A percentile compares a stretch with the other conserved stretches of the same genome.
These are phyloP conservation scores for Lathronympha strigana DNA, from an alignment of 2,888 invertebrate species.

Conservation along the genomic window DNA sequence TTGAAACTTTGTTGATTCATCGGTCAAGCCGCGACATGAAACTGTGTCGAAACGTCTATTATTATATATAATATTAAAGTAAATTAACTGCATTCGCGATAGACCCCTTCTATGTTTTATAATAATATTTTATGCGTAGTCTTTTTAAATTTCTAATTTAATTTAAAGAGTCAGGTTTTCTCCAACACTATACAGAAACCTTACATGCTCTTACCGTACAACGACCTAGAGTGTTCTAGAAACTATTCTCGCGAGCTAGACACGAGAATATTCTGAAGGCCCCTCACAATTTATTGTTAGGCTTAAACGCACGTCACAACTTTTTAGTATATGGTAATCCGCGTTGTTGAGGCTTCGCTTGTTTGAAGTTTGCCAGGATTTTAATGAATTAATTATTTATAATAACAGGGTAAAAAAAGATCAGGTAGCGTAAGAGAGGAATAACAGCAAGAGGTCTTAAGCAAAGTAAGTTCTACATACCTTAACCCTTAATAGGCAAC, in stretches of 20 bases:
- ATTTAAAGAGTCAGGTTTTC: not conserved
- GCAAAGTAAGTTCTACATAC: too few species aligned
- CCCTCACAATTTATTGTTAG: conserved; percentile 41
- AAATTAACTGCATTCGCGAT: too few species aligned
- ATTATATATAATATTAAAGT: too few species aligned
- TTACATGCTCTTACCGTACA: not conserved
- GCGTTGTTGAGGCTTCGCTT: conserved; percentile 9
- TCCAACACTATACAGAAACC: not conserved
- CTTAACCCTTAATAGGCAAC: too few species aligned
- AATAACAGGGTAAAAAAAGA: not conserved
- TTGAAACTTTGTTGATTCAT: too few species aligned
- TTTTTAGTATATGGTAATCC: conserved; percentile 32
- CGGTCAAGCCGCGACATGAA: too few species aligned
- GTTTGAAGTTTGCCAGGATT: conserved; percentile 1
- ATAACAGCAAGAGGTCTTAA: too few species aligned
- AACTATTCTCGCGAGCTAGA: conserved; percentile 34
- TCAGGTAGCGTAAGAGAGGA: not conserved
- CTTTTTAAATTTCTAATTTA: too few species aligned
- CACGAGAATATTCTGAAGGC: conserved; percentile 36
- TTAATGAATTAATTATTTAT: not conserved
- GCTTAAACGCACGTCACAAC: conserved; percentile 28
- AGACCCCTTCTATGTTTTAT: too few species aligned
- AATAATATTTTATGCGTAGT: too few species aligned
- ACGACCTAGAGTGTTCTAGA: conserved; percentile 40
- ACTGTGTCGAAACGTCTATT: too few species aligned